phyloP scores from a whole-genome alignment of 2,888 invertebrate genomes.

The Drosophila neotestacea region DNA sequence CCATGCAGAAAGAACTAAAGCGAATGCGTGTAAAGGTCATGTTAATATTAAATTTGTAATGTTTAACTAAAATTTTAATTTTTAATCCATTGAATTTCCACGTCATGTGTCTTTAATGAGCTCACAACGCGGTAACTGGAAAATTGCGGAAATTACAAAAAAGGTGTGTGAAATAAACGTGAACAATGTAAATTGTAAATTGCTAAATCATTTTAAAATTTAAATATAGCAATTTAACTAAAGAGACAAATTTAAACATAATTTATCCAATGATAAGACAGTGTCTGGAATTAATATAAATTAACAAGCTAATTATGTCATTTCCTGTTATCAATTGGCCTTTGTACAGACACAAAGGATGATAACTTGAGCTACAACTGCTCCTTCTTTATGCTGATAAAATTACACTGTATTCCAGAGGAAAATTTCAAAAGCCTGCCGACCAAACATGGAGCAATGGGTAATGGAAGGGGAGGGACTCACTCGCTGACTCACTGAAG shows the following conservation, averaged over 20 bases:
- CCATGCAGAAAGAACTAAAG: slow-evolving; percentile 20
- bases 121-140: not conserved
- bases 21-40: not conserved
- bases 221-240: slow-evolving; percentile 9
- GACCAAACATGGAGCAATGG: slow-evolving; percentile 23
- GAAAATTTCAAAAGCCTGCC: slow-evolving; percentile 41
- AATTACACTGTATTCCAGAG: slow-evolving; percentile 12
- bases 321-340: slow-evolving; percentile 22
- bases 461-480: not conserved
- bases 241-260: slow-evolving; percentile 10
- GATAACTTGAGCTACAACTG: slow-evolving; percentile 18
- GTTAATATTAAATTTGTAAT: slow-evolving; percentile 6
- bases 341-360: slow-evolving; percentile 35
- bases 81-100: slow-evolving; percentile 8
- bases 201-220: slow-evolving; percentile 20
- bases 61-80: slow-evolving; percentile 7
- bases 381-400: slow-evolving; percentile 33
- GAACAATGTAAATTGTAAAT: slow-evolving; percentile 2
- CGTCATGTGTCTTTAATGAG: slow-evolving; percentile 24
- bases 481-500: slow-evolving; percentile 27
- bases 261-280: slow-evolving; percentile 9
- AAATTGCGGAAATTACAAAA: slow-evolving; percentile 8
- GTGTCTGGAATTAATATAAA: slow-evolving; percentile 17
- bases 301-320: slow-evolving; percentile 18
- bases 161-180: not conserved